Conservation (phyloP, 2,888 invertebrate species). For the Phoenoteleia sp. region DNA sequence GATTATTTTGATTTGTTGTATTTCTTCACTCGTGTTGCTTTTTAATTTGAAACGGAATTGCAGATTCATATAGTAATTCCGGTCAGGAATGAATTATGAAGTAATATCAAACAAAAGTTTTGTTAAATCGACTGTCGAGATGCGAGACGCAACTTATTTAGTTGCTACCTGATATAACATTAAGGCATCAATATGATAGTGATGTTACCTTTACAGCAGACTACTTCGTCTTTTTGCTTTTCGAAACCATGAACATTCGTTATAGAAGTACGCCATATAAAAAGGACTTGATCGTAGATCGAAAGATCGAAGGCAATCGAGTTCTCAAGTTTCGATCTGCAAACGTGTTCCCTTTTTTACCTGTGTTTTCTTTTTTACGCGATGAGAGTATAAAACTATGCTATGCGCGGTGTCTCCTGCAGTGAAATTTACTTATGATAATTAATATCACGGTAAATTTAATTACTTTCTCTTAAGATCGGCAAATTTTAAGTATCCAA, state of each 20-base stretch:
- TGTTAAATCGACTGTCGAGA: constrained; percentile 66
- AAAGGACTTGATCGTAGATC: constrained; percentile 72
- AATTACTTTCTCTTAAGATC: not conserved
- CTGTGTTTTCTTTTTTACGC: constrained; percentile 68
- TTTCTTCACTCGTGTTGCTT: no score
- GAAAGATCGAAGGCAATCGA: constrained; percentile 81
- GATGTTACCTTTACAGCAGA: constrained; percentile 61
- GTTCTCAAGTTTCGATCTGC: constrained; percentile 81
- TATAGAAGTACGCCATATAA: constrained; percentile 58
- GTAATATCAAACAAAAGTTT: constrained; percentile 47
- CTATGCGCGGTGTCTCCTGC: constrained; percentile 28
- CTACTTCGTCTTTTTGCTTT: constrained; percentile 58
- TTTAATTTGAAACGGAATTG: not conserved
- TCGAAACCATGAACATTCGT: constrained; percentile 67
- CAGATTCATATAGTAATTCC: not conserved
- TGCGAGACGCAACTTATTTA: constrained; percentile 77
- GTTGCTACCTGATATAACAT: constrained; percentile 81
- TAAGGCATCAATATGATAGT: constrained; percentile 79
- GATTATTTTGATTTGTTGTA: no score
- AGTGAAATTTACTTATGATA: constrained; percentile 46
- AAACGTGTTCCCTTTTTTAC: constrained; percentile 75
- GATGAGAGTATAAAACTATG: constrained; percentile 59
- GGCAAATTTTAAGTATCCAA: not conserved
- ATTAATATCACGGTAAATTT: not conserved
- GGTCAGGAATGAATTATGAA: constrained; percentile 39